Evolutionary conservation across 2,113 vertebrate genomes (phyloP).

Genomic region (Corapipo altera): DNA sequence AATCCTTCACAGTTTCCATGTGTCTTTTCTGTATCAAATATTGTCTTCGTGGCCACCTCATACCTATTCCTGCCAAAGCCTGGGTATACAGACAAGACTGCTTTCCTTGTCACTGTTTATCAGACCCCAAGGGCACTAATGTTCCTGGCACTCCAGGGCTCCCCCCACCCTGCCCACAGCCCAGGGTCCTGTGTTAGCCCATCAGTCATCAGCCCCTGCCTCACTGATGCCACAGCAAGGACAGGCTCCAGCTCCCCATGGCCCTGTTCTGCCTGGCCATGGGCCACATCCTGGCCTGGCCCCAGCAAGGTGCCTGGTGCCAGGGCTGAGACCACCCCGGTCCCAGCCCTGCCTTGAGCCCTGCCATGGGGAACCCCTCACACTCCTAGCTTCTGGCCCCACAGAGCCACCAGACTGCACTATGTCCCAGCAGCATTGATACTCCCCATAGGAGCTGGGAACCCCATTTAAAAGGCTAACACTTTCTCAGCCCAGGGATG

Average conservation of each 20-base stretch:
- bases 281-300: accelerated
- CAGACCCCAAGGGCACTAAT: too few species aligned
- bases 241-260: accelerated
- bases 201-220: accelerated
- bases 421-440: accelerated
- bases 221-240: accelerated
- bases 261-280: neutral
- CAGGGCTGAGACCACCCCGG: neutral
- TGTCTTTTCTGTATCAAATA: neutral
- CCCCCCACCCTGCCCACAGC: neutral
- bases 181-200: neutral
- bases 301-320: neutral
- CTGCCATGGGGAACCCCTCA: neutral
- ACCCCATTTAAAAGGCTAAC: neutral
- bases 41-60: neutral
- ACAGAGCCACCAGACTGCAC: neutral
- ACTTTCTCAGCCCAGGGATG: neutral
- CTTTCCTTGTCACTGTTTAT: neutral
- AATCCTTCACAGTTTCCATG: neutral
- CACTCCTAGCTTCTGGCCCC: accelerated
- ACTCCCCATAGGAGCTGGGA: neutral
- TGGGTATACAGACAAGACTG: neutral
- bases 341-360: neutral
- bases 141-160: neutral
- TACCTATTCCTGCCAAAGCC: accelerated